These are phyloP conservation scores for Tretioscincus oriximinensis DNA, from an alignment of 2,113 vertebrate species.

Conservation along the genomic window DNA sequence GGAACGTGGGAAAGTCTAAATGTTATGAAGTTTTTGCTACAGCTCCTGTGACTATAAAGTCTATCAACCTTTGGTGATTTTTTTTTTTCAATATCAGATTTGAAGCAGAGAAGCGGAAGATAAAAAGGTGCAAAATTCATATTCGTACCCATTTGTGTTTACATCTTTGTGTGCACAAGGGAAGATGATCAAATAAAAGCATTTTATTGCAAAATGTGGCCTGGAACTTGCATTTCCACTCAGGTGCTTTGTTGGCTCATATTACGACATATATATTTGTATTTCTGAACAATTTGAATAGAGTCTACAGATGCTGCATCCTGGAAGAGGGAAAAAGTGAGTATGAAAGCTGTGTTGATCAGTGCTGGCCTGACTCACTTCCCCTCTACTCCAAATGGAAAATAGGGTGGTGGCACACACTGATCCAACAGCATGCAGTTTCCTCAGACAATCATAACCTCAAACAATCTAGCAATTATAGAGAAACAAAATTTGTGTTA, in stretches of 20 bases:
- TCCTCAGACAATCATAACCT: too few species aligned
- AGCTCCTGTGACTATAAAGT: conserved; percentile 31
- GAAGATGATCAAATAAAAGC: conserved; percentile 36
- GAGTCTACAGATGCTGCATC: conserved; percentile 46
- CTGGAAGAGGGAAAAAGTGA: too few species aligned
- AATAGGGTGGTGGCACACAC: too few species aligned
- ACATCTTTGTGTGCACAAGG: conserved; percentile 36
- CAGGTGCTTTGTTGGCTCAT: conserved; percentile 66
- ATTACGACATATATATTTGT: conserved; percentile 64
- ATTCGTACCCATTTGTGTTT: conserved; percentile 53
- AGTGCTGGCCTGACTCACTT: too few species aligned
- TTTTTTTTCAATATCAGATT: conserved; percentile 27
- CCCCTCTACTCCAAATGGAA: too few species aligned
- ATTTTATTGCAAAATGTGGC: conserved; percentile 55
- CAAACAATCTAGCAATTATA: too few species aligned
- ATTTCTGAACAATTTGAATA: conserved; percentile 63
- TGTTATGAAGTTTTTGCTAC: not conserved
- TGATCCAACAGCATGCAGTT: too few species aligned
- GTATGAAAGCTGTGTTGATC: too few species aligned
- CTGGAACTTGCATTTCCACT: conserved; percentile 58
- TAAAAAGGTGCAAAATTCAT: conserved; percentile 55
- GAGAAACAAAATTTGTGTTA: too few species aligned
- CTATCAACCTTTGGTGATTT: conserved; percentile 48
- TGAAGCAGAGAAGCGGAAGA: conserved; percentile 35
- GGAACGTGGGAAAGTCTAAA: conserved; percentile 65